A percentile compares a stretch with the other conserved stretches of the same genome.
Conservation (phyloP, 2,888 invertebrate species). For the Endotricha flammealis region DNA sequence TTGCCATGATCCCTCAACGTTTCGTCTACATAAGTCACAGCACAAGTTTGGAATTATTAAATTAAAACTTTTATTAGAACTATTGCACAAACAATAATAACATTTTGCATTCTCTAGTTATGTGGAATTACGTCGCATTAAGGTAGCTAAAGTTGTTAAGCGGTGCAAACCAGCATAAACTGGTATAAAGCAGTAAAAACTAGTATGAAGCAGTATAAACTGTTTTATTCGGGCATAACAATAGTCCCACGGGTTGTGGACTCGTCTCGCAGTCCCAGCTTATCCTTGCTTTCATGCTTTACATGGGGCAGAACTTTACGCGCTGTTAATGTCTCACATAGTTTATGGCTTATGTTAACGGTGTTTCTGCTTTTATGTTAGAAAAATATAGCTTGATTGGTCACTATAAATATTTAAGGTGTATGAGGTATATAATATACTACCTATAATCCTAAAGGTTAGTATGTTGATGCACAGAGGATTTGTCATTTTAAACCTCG, state of each 20-base stretch:
- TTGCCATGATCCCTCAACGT: no score
- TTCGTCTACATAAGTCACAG: no score
- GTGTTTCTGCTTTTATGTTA: neutral
- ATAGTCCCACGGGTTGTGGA: conserved; percentile 36
- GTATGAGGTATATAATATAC: no score
- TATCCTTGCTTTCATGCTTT: conserved; percentile 33
- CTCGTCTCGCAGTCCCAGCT: conserved; percentile 33
- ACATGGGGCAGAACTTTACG: conserved; percentile 17
- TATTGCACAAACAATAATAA: no score
- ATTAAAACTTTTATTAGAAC: no score
- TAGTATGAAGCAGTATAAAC: conserved; percentile 39
- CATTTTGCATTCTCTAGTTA: conserved; percentile 34
- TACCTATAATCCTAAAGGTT: no score
- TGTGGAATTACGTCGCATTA: conserved; percentile 22
- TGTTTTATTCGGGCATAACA: conserved; percentile 58
- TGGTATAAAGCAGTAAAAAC: conserved; percentile 33
- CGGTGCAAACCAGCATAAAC: conserved; percentile 36
- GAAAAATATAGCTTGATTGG: no score
- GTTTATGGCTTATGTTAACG: conserved; percentile 19
- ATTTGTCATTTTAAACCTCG: no score
- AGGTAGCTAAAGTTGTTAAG: conserved; percentile 51
- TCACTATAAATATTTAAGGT: no score
- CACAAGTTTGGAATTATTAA: no score
- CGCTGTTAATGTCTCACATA: conserved; percentile 24
- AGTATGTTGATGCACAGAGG: no score